These are phyloP conservation scores for Hedychridium roseum DNA, from an alignment of 2,888 invertebrate species.

Conservation along the genomic window DNA sequence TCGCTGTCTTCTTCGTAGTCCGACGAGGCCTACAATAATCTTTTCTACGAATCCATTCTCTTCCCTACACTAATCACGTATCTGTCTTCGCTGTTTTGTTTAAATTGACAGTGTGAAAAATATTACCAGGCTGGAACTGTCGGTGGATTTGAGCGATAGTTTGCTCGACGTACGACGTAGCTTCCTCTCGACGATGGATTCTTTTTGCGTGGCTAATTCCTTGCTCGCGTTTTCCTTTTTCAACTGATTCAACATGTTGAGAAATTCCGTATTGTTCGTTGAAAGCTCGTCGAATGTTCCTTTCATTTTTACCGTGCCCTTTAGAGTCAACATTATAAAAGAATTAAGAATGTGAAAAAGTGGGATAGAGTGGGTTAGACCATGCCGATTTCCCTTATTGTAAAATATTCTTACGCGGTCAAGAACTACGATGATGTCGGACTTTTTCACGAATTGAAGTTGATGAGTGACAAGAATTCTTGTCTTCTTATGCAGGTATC, in stretches of 20 bases:
- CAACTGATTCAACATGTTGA: slow-evolving; percentile 13
- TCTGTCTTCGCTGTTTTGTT: not conserved
- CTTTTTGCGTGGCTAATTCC: not conserved
- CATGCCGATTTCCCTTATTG: slow-evolving; percentile 2
- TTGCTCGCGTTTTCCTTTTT: not conserved
- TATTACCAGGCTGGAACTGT: slow-evolving; percentile 22
- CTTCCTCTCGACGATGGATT: not conserved
- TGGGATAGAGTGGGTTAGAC: not conserved
- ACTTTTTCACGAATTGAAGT: slow-evolving; percentile 71
- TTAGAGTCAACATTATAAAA: not conserved
- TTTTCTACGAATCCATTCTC: not conserved
- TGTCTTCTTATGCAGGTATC: slow-evolving; percentile 68
- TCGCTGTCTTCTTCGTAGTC: slow-evolving; percentile 36
- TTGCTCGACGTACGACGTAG: not conserved
- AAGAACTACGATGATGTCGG: slow-evolving; percentile 61
- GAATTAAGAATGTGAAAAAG: not conserved
- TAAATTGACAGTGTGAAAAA: not conserved
- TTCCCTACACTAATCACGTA: too few relatives aligned
- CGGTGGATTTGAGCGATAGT: slow-evolving; percentile 12
- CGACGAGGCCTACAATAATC: slow-evolving; percentile 19
- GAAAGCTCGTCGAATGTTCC: slow-evolving; percentile 22
- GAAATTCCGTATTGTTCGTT: slow-evolving; percentile 14
- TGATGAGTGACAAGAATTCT: slow-evolving; percentile 76
- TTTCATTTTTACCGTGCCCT: slow-evolving; percentile 29
- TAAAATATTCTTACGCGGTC: slow-evolving; percentile 52